These are phyloP conservation scores for Agrotis segetum DNA, from an alignment of 2,888 invertebrate species.

Conservation along the genomic window DNA sequence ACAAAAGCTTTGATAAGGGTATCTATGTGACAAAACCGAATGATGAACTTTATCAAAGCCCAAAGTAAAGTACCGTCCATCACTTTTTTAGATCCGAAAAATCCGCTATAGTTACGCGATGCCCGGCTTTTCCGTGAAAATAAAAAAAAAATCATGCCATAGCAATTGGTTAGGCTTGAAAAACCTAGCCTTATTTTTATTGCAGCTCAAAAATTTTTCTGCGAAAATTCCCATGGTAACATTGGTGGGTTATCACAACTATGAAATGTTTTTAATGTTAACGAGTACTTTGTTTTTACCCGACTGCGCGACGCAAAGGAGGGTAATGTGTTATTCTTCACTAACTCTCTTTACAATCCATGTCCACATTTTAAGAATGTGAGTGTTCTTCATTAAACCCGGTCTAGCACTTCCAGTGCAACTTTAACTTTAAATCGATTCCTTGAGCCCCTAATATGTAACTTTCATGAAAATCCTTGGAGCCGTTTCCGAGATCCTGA, in stretches of 20 bases:
- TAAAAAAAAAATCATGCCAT: constrained; percentile 27
- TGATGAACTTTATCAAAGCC: constrained; percentile 22
- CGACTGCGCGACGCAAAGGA: no score
- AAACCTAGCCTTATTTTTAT: constrained; percentile 8
- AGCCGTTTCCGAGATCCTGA: no score
- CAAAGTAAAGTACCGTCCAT: neutral
- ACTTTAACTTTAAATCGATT: no score
- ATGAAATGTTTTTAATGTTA: neutral
- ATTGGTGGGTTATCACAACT: neutral
- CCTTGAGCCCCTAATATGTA: no score
- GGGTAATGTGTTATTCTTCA: no score
- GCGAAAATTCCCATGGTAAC: constrained; percentile 3
- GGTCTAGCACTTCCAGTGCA: neutral
- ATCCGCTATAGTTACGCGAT: constrained; percentile 10
- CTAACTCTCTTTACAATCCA: neutral
- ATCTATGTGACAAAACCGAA: constrained; percentile 8
- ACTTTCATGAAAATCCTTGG: no score
- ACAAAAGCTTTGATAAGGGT: neutral
- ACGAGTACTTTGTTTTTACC: no score
- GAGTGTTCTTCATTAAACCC: neutral
- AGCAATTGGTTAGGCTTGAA: constrained; percentile 42
- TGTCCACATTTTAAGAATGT: neutral
- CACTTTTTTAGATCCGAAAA: constrained; percentile 22
- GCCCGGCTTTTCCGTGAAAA: constrained; percentile 24
- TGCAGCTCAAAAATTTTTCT: constrained; percentile 1